Evolutionary conservation across 1,140 invertebrate genomes (phyloP), one percentile per base, ranked within the genome.

Genomic region (Myzus persicae): DNA sequence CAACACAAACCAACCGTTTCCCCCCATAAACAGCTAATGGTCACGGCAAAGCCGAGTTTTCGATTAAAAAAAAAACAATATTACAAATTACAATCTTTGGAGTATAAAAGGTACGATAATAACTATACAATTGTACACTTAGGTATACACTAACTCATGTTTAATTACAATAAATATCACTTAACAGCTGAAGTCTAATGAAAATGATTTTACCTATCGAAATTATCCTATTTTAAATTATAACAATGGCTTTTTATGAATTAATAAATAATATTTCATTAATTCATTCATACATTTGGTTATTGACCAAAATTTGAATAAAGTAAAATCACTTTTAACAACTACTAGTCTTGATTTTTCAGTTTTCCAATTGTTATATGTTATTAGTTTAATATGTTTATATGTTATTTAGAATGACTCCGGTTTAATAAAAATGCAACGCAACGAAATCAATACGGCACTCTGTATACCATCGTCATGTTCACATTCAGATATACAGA

Each of bases 361-460:
- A 67, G n/a, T n/a, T n/a, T n/a, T n/a, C 14, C 18, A n/a, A 1
- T n/a, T 36, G n/a, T n/a, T n/a, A n/a, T n/a, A n/a, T n/a, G 14
- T 76, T n/a, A 76, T 76, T 76, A 76, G 59, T 14, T 67, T 44
- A 46, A 1, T 87, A 31, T 2, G 20, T 46, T 42, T 48, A 20
- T 36, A 26, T 88, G 6, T 51, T 76, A 5, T 84, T 91, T 67
- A 91, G 90, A 67, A 67, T 76, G 26, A 91, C n/a, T 76, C 90
- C 0, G 42, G 59, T 91, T 38, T 26, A 40, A 44, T 42, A 2
- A 91, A 67, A 91, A 91, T 67, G 5, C 51, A 91, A 91, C 26
- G 20, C 38, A 91, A 91, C 11, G 90, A 91, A 76, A 91, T 91
- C 26, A 91, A 91, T 46, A 91, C 90, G n/a, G 90, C 90, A 40